Base-by-base conservation (phyloP, 2,113 vertebrate species). In the Petroica traversi region DNA sequence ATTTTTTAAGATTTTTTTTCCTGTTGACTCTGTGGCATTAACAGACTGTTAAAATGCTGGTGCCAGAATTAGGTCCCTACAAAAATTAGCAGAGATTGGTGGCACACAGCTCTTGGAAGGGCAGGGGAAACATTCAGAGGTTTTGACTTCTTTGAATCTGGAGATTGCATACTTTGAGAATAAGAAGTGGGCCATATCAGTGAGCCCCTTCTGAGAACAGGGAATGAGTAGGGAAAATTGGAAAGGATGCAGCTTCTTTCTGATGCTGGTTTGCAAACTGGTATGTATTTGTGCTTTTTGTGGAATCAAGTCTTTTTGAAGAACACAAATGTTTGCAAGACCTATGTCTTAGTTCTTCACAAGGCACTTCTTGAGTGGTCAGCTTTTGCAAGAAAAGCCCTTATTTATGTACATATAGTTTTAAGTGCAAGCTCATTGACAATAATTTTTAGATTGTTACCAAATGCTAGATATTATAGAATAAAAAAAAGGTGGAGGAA, bases 401-500 rank as follows among this genome's bases (percentile, higher is more conserved):
- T 24, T 22, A 2, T 25, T 14, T 7, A 5, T 36, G 19, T 55
- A 28, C 0, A 1, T 38, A 33, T 5, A 62, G 28, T n/a, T 78
- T 79, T 28, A 58, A 72, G 33, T 89, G 48, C 54, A 75, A 94
- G 31, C 7, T 46, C 38, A 72, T 17, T 34, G 26, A 34, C 41
- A 58, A 34, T 76, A 22, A n/a, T 51, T 80, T 88, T 86, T 55
- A 67, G 29, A 9, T 83, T 66, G 7, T 36, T 76, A 55, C 3
- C 14, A 83, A 58, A 62, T 43, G 4, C 8, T n/a, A 69, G n/a
- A 10, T 68, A n/a, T 26, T 88, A n/a, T 1, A 75, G n/a, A n/a
- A 68, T 48, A 25, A 55, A 17, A 31, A 14, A 2, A 9, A 5
- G 4, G 9, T 6, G 3, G 10, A 11, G 2, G 3, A 54, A 26